Evolutionary conservation across 1,140 invertebrate species (phyloP).

Genomic region (Platyscapa corneri): DNA sequence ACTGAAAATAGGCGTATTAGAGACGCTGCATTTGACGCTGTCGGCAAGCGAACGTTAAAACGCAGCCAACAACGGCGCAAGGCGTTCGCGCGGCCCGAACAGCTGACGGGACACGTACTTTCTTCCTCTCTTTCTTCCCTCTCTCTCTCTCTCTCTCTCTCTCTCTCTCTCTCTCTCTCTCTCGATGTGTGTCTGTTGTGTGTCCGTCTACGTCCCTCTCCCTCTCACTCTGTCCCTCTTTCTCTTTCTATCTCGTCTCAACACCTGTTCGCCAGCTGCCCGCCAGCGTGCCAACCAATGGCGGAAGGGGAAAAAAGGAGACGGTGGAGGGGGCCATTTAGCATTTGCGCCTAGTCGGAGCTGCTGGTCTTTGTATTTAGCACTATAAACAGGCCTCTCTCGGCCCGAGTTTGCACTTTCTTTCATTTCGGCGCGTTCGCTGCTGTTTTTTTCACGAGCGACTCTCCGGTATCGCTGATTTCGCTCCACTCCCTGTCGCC

Average conservation of each 20-base stretch:
- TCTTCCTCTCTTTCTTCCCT: background rate
- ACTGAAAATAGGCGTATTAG: background rate
- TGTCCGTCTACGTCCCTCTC: too few relatives aligned
- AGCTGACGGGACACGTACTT: conserved; percentile 59
- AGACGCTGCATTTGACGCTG: background rate
- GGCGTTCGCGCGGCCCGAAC: conserved; percentile 53
- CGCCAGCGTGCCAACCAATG: conserved; percentile 25
- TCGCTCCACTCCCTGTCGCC: conserved; percentile 49
- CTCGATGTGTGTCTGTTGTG: too few relatives aligned
- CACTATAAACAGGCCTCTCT: background rate
- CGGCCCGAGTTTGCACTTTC: background rate
- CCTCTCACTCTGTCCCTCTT: conserved; percentile 42
- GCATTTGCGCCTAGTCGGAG: background rate
- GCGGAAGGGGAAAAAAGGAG: background rate
- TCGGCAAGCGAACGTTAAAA: background rate
- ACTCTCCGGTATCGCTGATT: conserved; percentile 49
- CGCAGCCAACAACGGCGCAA: background rate
- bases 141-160: too few relatives aligned
- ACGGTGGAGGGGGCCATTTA: background rate
- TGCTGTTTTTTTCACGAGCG: background rate
- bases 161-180: conserved; percentile 45
- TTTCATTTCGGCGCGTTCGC: conserved; percentile 18
- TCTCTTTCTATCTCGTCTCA: conserved; percentile 45
- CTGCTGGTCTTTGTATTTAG: background rate
- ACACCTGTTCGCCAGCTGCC: conserved; percentile 71